A percentile compares a stretch with the other conserved stretches of the same genome.
These are phyloP conservation scores for Malurus melanocephalus DNA, from an alignment of 2,113 vertebrate genomes.

Conservation along the genomic window DNA sequence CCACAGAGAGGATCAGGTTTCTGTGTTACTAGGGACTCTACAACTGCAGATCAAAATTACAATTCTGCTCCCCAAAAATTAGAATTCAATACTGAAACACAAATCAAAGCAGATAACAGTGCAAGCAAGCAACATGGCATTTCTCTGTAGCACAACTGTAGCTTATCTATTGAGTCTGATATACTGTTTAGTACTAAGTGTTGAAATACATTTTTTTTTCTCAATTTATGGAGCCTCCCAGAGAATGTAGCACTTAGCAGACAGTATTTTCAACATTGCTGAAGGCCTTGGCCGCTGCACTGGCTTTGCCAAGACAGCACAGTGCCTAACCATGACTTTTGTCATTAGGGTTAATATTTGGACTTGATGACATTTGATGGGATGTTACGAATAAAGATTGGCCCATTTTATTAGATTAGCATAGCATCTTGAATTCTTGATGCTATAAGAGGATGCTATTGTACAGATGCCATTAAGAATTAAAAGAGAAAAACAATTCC, in stretches of 20 bases:
- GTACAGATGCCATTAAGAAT: background rate
- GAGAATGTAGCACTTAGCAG: background rate
- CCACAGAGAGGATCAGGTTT: background rate
- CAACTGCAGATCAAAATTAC: background rate
- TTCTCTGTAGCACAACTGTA: background rate
- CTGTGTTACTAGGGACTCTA: background rate
- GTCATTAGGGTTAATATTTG: background rate
- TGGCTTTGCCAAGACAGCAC: background rate
- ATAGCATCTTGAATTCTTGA: background rate
- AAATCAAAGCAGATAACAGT: background rate
- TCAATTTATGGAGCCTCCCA: background rate
- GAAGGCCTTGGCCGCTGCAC: background rate
- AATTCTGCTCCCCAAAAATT: background rate
- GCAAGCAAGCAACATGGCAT: background rate
- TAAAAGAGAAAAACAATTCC: background rate
- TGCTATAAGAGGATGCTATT: background rate
- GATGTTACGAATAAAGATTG: background rate
- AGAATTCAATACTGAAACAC: background rate
- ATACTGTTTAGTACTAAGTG: background rate
- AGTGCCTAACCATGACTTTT: background rate
- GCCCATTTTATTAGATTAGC: background rate
- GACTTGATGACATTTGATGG: background rate
- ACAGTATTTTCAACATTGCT: background rate
- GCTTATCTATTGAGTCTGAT: background rate
- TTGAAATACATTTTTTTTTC: background rate